These are phyloP conservation scores for Eupeodes luniger DNA, from an alignment of 2,888 invertebrate genomes.

Conservation along the genomic window DNA sequence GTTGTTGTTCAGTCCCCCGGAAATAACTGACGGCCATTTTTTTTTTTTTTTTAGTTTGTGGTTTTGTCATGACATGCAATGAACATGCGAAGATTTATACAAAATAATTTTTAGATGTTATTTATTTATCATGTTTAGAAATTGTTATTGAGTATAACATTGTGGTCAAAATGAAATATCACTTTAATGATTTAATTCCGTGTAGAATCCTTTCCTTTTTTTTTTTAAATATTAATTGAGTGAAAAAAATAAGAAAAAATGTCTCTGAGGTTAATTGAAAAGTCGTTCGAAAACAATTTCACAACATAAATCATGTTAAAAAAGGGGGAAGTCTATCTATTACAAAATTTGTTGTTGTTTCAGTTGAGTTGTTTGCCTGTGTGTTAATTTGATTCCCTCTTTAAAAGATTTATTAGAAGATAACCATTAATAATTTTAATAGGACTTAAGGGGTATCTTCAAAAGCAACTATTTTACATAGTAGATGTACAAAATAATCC, in stretches of 20 bases:
- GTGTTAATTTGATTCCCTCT: too few species aligned
- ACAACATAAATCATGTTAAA: background rate
- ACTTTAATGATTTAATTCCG: slow-evolving; percentile 15
- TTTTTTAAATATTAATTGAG: too few species aligned
- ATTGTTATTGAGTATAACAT: background rate
- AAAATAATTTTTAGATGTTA: background rate
- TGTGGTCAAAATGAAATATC: background rate
- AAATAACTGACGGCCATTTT: slow-evolving; percentile 6
- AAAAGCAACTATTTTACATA: too few species aligned
- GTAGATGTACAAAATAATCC: too few species aligned
- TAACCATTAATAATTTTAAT: too few species aligned
- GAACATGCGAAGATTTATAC: background rate
- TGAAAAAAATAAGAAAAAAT: background rate
- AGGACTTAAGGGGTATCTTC: too few species aligned
- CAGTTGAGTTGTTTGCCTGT: too few species aligned
- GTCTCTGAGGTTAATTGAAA: background rate
- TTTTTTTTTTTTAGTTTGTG: background rate
- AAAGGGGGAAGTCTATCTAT: background rate
- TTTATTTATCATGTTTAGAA: slow-evolving; percentile 19
- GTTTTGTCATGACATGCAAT: background rate
- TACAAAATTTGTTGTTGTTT: background rate
- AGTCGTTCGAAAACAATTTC: background rate
- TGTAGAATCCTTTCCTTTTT: background rate
- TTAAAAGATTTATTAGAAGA: too few species aligned
- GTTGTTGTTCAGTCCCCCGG: slow-evolving; percentile 14